Percentiles rank a stretch among this genome's conserved stretches.
Conservation (phyloP, 2,797 vertebrate genomes). For the Schizopygopsis pylzovi region DNA sequence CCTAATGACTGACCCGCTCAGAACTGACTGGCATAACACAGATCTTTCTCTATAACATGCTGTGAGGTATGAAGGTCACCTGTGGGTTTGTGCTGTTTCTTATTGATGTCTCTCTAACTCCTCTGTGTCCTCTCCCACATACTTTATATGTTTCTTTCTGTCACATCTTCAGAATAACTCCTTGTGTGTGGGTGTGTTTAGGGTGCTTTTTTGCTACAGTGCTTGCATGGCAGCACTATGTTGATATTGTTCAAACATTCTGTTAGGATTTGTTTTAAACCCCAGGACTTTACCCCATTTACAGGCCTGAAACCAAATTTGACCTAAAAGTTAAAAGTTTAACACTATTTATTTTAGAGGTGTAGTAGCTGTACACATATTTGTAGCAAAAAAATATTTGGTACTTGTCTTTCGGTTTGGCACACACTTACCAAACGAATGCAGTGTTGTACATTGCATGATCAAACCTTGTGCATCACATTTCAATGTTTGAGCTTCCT, state of each 20-base stretch:
- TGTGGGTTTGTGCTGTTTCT: conserved; percentile 15
- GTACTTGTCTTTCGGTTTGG: neutral
- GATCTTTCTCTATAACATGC: neutral
- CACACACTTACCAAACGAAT: neutral
- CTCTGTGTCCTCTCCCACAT: conserved; percentile 29
- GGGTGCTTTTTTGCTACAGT: conserved; percentile 11
- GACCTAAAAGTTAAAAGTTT: conserved; percentile 8
- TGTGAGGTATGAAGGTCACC: conserved; percentile 21
- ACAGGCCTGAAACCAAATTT: conserved; percentile 1
- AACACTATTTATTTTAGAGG: neutral
- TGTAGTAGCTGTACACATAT: neutral
- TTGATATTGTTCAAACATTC: conserved; percentile 5
- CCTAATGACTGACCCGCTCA: neutral
- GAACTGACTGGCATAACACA: conserved; percentile 1
- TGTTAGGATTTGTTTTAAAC: neutral
- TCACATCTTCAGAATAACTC: conserved; percentile 37
- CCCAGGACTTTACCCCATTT: neutral
- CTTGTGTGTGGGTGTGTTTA: conserved; percentile 38
- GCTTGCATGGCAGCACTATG: conserved; percentile 3
- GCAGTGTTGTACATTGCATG: neutral
- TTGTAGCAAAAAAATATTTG: neutral
- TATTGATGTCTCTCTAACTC: conserved; percentile 19
- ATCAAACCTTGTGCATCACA: neutral
- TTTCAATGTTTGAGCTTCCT: neutral
- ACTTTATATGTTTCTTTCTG: conserved; percentile 1